Evolutionary conservation across 1,140 invertebrate species (phyloP), one percentile per base, ranked within the genome.

Genomic region (Pantala flavescens): DNA sequence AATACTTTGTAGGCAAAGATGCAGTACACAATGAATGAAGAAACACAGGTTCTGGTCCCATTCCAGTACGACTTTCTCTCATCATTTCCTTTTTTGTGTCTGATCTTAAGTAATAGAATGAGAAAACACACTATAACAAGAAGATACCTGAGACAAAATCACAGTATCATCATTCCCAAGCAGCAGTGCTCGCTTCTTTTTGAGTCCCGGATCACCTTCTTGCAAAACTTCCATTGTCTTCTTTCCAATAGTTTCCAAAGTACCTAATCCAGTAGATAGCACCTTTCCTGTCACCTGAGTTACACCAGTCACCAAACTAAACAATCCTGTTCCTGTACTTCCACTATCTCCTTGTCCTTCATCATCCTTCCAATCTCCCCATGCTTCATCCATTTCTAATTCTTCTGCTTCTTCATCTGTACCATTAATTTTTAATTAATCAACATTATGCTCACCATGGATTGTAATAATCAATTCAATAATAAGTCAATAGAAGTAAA

Each of bases 161-260:
- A 86, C 86, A 76, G 83, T 85, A 0, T 87, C 86, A 43, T 84
- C 77, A 43, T 89, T 86, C 28, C 89, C 83, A 36, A 88, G 87
- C 7, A 96, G 86, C 76, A 93, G 85, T 2, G 91, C 90, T 71
- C 92, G 82, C 79, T 94, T 95, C 80, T 93, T 93, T 73, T 89
- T 90, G 12, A 96, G 83, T 0, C 93, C 92, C 14, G 94, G 93
- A 83, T 96, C 94, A 75, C 93, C 92, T 75, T 96, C 94, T 83
- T 95, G 93, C 0, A 97, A 82, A 3, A 95, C 93, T 81, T 94
- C 91, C 89, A 96, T 94, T 0, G 95, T 96, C 80, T 96, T 96
- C 79, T 96, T 96, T 0, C 95, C 95, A 78, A 97, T 93, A 0
- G 90, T 90, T 82, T 97, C 95, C 73, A 97, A 82, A 0, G 95